phyloP scores from a whole-genome alignment of 1,140 invertebrate species.

The Atta texana region DNA sequence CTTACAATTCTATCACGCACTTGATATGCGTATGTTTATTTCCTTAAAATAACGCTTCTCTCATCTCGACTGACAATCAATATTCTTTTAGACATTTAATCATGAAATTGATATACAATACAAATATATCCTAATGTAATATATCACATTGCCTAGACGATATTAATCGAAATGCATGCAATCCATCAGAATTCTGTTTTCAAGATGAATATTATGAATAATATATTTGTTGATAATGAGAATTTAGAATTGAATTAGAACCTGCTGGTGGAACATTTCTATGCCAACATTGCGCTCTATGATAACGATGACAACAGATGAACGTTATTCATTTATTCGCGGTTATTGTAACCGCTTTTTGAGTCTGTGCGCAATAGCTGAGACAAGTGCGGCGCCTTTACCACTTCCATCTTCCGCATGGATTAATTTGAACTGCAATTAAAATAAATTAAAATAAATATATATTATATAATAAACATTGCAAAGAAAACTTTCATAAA shows the following conservation, averaged over 20 bases:
- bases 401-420: slow-evolving; percentile 93
- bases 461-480: background rate
- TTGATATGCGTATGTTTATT: slow-evolving; percentile 28
- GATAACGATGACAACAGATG: background rate
- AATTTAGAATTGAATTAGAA: slow-evolving; percentile 11
- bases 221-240: slow-evolving; percentile 18
- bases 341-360: slow-evolving; percentile 77
- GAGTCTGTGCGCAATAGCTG: slow-evolving; percentile 88
- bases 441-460: background rate
- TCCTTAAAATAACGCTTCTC: slow-evolving; percentile 8
- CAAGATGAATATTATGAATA: background rate
- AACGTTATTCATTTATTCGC: background rate
- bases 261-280: slow-evolving; percentile 17
- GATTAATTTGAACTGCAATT: slow-evolving; percentile 89
- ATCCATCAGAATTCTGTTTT: background rate
- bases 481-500: background rate
- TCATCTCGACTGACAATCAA: background rate
- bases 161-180: background rate
- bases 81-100: background rate
- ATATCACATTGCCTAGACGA: background rate
- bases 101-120: background rate
- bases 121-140: background rate
- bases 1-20: slow-evolving; percentile 5
- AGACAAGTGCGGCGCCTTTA: slow-evolving; percentile 91
- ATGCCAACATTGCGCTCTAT: background rate